Percentiles rank a stretch among this genome's conserved stretches.
These are phyloP conservation scores for Gallinago undulata DNA, from an alignment of 2,113 vertebrate species.

Conservation along the genomic window DNA sequence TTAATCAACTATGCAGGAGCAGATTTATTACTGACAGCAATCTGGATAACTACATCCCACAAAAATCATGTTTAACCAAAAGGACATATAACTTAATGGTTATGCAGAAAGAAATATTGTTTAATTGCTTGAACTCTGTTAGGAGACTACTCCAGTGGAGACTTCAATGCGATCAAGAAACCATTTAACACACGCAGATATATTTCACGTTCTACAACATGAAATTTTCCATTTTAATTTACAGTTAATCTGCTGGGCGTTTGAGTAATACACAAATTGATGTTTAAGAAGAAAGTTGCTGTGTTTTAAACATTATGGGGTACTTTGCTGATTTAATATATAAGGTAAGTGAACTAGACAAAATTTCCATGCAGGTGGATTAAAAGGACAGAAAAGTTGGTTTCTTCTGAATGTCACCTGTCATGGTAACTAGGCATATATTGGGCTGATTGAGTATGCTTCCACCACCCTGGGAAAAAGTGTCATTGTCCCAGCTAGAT, in stretches of 20 bases:
- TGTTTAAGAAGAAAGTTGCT: not conserved
- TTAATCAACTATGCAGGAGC: constrained; percentile 55
- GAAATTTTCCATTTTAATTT: not conserved
- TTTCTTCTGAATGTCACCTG: not conserved
- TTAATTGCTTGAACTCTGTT: constrained; percentile 13
- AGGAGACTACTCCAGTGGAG: not conserved
- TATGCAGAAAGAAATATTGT: not conserved
- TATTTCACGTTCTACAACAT: not conserved
- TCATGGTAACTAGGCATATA: not conserved
- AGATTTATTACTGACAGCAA: constrained; percentile 28
- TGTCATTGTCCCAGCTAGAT: not conserved
- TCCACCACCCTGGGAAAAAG: not conserved
- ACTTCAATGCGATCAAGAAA: not conserved
- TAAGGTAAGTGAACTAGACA: not conserved
- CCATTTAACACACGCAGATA: not conserved
- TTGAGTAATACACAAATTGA: not conserved
- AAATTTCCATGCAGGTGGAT: not conserved
- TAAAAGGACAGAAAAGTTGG: not conserved
- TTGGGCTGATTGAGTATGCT: not conserved
- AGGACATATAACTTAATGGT: not conserved
- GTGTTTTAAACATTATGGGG: rapidly evolving
- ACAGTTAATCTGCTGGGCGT: not conserved
- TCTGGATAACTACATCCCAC: not conserved
- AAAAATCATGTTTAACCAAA: not conserved
- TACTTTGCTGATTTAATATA: not conserved